These are phyloP conservation scores for Calyptommatus sinebrachiatus DNA, from an alignment of 2,113 vertebrate genomes.

Conservation along the genomic window DNA sequence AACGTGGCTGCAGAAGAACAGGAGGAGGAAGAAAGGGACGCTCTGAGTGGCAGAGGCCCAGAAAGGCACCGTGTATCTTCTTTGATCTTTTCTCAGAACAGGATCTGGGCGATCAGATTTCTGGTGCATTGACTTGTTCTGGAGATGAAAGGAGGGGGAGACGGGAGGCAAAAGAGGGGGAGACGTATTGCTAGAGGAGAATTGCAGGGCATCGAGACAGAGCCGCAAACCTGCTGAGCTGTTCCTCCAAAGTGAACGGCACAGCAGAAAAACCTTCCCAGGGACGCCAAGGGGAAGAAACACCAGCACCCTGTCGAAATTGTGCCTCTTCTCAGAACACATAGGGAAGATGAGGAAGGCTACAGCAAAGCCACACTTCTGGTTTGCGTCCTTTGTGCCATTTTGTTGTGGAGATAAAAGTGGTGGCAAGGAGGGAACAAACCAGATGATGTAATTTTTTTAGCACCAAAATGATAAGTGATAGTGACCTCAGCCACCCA, in stretches of 20 bases:
- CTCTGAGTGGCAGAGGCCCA: neutral
- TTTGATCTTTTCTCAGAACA: neutral
- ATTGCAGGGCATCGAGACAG: neutral
- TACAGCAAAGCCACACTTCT: neutral
- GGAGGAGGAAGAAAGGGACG: too few species aligned
- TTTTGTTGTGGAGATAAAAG: too few species aligned
- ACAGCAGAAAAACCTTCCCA: neutral
- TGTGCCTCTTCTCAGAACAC: neutral
- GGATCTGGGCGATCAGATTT: neutral
- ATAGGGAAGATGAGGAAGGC: neutral
- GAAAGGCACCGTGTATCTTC: neutral
- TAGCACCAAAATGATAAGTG: neutral
- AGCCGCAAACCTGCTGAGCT: neutral
- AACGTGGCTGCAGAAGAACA: neutral
- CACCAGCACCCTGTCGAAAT: neutral
- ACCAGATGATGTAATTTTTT: too few species aligned
- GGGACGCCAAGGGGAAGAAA: neutral
- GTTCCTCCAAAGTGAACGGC: neutral
- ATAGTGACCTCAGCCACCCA: neutral
- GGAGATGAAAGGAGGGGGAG: neutral
- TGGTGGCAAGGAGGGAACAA: neutral
- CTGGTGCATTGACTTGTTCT: neutral
- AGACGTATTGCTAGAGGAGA: neutral
- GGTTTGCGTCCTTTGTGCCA: neutral
- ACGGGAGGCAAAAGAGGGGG: neutral